Percentiles rank a stretch among this genome's conserved stretches.
phyloP scores from a whole-genome alignment of 2,113 vertebrate species.

The Solenodon paradoxus region DNA sequence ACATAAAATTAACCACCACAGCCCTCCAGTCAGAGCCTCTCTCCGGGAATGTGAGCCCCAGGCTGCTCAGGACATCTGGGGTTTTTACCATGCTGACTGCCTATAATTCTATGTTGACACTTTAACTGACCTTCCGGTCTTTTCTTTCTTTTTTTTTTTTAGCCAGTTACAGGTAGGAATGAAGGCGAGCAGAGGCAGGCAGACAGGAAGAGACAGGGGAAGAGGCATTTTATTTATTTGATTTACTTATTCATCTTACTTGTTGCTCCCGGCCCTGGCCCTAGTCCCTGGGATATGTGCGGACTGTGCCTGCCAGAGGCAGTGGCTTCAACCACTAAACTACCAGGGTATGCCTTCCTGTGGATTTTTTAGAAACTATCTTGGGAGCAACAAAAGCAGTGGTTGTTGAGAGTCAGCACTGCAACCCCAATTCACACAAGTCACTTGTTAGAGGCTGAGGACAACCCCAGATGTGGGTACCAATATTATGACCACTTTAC shows the following conservation, averaged over 20 bases:
- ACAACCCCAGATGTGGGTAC: not conserved
- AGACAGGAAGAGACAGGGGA: too few species aligned
- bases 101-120: not conserved
- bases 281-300: too few species aligned
- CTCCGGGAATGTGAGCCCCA: not conserved
- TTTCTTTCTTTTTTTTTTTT: too few species aligned
- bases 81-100: not conserved
- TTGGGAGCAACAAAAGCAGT: fast-evolving
- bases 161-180: too few species aligned
- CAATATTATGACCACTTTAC: not conserved
- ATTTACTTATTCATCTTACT: too few species aligned
- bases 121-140: not conserved
- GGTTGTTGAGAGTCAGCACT: not conserved
- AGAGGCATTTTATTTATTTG: too few species aligned
- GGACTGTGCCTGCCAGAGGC: too few species aligned
- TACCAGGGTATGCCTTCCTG: too few species aligned
- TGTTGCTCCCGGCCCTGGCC: too few species aligned
- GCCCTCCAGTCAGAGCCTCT: not conserved
- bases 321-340: too few species aligned
- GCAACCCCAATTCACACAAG: not conserved
- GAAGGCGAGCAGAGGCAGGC: too few species aligned
- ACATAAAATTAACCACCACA: not conserved
- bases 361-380: too few species aligned
- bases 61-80: not conserved
- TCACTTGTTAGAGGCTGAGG: fast-evolving